These are phyloP conservation scores for Aptenodytes forsteri DNA, from an alignment of 2,113 vertebrate genomes.

Conservation along the genomic window DNA sequence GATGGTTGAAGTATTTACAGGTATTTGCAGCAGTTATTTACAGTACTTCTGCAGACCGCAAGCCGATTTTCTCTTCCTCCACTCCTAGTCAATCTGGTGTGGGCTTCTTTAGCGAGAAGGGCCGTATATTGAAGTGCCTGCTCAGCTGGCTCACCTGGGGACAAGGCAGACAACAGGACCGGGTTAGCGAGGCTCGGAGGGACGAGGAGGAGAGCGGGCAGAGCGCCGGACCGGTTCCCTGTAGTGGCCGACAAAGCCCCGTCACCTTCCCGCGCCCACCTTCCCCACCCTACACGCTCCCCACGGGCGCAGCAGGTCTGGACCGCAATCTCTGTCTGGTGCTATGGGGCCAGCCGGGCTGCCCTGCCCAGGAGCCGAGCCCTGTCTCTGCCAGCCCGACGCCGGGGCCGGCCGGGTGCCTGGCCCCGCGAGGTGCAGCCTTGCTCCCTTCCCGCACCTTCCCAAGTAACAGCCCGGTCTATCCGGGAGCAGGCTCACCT, in stretches of 20 bases:
- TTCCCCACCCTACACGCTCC: not conserved
- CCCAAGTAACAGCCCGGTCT: not conserved
- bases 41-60: constrained; percentile 82
- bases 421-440: not conserved
- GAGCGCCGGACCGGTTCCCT: not conserved
- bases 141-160: constrained; percentile 91
- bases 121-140: constrained; percentile 88
- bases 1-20: constrained; percentile 85
- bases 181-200: not conserved
- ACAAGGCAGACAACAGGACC: fast-evolving
- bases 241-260: fast-evolving
- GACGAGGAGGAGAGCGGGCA: fast-evolving
- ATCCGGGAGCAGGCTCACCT: fast-evolving
- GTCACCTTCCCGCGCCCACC: not conserved
- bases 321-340: not conserved
- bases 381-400: not conserved
- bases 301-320: fast-evolving
- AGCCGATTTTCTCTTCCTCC: constrained; percentile 84
- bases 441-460: not conserved
- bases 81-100: constrained; percentile 89
- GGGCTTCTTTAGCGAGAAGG: constrained; percentile 92
- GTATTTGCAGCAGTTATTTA: constrained; percentile 75
- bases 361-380: not conserved
- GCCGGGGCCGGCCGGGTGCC: fast-evolving
- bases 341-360: not conserved